Conservation (phyloP, 2,797 vertebrate species). For the Xiphophorus birchmanni region DNA sequence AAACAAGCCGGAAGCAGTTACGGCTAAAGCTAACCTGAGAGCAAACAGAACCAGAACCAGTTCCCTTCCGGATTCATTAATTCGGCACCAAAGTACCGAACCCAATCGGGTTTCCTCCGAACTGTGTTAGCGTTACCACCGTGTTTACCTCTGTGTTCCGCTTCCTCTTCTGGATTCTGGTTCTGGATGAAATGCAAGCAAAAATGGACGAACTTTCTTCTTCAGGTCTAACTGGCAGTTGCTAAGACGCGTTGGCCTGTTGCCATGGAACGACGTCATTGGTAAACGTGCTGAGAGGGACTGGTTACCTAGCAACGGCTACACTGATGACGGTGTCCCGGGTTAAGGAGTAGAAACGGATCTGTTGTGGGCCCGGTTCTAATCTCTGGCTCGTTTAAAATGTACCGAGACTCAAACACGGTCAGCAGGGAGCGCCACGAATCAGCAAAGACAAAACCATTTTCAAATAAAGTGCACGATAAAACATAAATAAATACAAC, state of each 20-base stretch:
- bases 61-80: background rate
- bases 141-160: background rate
- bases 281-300: background rate
- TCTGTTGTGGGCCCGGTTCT: too few relatives aligned
- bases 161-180: background rate
- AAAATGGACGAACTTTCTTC: background rate
- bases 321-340: background rate
- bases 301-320: background rate
- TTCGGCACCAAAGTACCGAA: background rate
- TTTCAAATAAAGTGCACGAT: too few relatives aligned
- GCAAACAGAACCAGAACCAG: background rate
- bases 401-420: too few relatives aligned
- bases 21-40: background rate
- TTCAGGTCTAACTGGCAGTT: background rate
- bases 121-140: background rate
- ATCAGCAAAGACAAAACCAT: too few relatives aligned
- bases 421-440: too few relatives aligned
- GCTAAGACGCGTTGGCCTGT: conserved; percentile 22
- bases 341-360: background rate
- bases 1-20: background rate
- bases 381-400: too few relatives aligned
- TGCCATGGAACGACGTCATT: conserved; percentile 37
- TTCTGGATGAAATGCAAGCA: background rate
- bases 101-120: background rate
- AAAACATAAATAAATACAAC: too few relatives aligned